Percentiles rank a stretch among this genome's conserved stretches.
These are phyloP conservation scores for Aleiodes testaceus DNA, from an alignment of 2,888 invertebrate species.

Conservation along the genomic window DNA sequence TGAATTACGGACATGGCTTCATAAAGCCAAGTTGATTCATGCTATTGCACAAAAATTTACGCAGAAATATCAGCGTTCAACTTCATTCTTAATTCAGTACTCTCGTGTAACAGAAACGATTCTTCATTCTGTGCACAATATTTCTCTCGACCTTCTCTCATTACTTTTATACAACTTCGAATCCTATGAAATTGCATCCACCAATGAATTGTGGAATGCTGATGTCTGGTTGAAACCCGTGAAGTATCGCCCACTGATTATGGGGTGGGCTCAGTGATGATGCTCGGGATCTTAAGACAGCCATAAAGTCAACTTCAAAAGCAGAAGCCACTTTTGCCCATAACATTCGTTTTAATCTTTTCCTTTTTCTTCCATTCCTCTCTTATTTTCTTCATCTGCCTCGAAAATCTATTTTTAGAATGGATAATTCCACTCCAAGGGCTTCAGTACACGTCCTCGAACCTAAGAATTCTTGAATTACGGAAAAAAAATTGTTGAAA, in stretches of 20 bases:
- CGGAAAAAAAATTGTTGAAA: background rate
- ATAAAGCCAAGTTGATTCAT: no score
- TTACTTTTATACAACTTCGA: background rate
- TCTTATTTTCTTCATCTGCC: background rate
- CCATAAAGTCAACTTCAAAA: constrained; percentile 53
- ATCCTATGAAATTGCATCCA: constrained; percentile 6
- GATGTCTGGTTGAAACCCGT: constrained; percentile 53
- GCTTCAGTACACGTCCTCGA: constrained; percentile 4
- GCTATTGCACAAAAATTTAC: no score
- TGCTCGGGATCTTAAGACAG: constrained; percentile 44
- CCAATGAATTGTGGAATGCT: constrained; percentile 10
- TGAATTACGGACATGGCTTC: no score
- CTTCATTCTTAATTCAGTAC: no score
- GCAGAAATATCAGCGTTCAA: no score
- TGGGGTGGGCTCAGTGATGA: constrained; percentile 46
- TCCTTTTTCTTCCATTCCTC: constrained; percentile 14
- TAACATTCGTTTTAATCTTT: constrained; percentile 24
- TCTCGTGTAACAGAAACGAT: no score
- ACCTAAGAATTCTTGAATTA: background rate
- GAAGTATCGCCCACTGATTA: constrained; percentile 61
- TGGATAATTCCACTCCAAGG: constrained; percentile 16
- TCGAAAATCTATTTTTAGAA: constrained; percentile 15
- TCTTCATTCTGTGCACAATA: no score
- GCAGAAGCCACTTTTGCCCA: constrained; percentile 30
- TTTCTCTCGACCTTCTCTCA: background rate